Evolutionary conservation across 2,113 vertebrate genomes (phyloP).

Genomic region (Sigmodon hispidus): DNA sequence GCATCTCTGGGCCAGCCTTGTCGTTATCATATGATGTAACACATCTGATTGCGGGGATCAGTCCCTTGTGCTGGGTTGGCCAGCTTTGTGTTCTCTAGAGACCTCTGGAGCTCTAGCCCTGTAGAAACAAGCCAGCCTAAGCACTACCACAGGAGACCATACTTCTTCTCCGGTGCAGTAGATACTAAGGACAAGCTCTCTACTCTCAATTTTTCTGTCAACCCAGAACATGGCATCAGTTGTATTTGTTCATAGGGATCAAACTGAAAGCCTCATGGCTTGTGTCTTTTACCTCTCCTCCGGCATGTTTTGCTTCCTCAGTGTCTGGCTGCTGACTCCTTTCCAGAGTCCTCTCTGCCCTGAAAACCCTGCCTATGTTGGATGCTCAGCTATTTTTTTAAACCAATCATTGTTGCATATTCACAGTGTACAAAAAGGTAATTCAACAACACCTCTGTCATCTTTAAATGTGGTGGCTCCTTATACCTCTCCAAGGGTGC

Average conservation of each 20-base stretch:
- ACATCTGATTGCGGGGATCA: neutral
- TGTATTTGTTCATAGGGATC: neutral
- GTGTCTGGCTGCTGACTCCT: neutral
- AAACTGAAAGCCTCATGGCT: neutral
- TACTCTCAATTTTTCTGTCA: neutral
- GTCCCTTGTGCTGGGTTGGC: neutral
- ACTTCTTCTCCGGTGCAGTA: neutral
- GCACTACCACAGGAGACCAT: neutral
- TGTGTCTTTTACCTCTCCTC: neutral
- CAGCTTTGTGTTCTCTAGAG: neutral
- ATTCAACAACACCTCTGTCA: neutral
- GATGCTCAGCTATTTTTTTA: neutral
- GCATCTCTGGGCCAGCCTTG: neutral
- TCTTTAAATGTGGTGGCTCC: neutral
- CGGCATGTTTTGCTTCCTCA: neutral
- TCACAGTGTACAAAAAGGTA: neutral
- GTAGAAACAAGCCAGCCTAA: neutral
- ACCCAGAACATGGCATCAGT: rapidly evolving
- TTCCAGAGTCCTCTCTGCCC: neutral
- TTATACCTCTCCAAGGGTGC: neutral
- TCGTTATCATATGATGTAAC: neutral
- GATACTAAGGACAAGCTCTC: neutral
- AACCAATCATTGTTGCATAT: neutral
- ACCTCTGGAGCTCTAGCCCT: neutral
- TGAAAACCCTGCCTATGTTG: neutral